phyloP scores from a whole-genome alignment of 37 sponge, comb jelly and placozoan species.

The Ianthella basta region DNA sequence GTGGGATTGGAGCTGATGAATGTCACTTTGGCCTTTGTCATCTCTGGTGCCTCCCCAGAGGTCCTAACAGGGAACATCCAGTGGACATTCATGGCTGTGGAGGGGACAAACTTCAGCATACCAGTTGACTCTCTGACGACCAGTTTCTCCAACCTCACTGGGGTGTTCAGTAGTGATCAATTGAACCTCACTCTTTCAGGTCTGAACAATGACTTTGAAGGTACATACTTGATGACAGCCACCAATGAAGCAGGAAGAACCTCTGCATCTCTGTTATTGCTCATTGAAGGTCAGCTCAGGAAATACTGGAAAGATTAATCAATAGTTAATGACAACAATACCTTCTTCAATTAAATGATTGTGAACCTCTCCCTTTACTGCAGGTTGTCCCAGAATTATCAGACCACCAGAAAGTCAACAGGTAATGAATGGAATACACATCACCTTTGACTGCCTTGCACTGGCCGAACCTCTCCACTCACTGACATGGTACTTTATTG shows the following conservation, averaged over 20 bases:
- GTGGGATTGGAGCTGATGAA: slow-evolving; percentile 19
- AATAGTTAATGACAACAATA: too few species aligned
- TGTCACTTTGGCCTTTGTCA: slow-evolving; percentile 37
- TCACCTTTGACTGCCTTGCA: slow-evolving; percentile 48
- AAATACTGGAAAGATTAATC: too few species aligned
- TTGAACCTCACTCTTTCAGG: slow-evolving; percentile 3
- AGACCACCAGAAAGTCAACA: slow-evolving; percentile 29
- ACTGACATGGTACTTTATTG: slow-evolving; percentile 48
- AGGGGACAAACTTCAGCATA: neutral
- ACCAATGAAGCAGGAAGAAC: slow-evolving; percentile 61
- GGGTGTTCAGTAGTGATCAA: neutral
- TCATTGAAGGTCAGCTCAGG: slow-evolving; percentile 45
- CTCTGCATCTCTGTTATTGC: slow-evolving; percentile 28
- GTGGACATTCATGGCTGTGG: slow-evolving; percentile 45
- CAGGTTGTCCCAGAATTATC: slow-evolving; percentile 64
- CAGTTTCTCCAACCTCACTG: too few species aligned
- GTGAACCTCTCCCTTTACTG: neutral
- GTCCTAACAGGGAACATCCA: slow-evolving; percentile 35
- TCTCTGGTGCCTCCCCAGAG: slow-evolving; percentile 50
- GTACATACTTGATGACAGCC: slow-evolving; percentile 62
- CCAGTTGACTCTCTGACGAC: slow-evolving; percentile 24
- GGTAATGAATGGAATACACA: slow-evolving; percentile 40
- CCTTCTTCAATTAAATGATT: too few species aligned
- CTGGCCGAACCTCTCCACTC: slow-evolving; percentile 50
- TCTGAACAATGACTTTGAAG: slow-evolving; percentile 53